Evolutionary conservation across 2,888 invertebrate genomes (phyloP), one percentile per base, ranked within the genome.

Genomic region (Andricus curvator): DNA sequence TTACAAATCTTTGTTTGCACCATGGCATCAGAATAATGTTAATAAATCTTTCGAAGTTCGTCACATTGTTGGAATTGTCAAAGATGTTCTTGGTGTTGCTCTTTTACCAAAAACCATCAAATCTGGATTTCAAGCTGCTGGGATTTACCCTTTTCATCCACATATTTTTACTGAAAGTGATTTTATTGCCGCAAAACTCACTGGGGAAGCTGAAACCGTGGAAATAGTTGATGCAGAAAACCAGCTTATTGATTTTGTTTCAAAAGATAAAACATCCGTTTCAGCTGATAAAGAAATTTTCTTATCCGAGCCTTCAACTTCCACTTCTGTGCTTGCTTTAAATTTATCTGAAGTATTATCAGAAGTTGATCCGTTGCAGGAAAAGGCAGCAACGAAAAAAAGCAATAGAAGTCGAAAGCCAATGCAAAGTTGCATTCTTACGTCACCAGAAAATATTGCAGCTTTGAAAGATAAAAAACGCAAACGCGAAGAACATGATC

Each of bases 101-200:
- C 25, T 82, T 33, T 70, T 70, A 8, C 82, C 82, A 20, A 9
- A 25, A 37, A 81, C 80, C n/a, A 79, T 82, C 15, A 81, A 77
- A 5, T 81, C 81, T 25, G 82, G 82, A 17, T 82, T 84, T n/a
- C 65, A 56, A 64, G 78, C 77, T 77, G 56, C 81, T 44, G 81
- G 84, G 64, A 84, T 82, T 20, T 81, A 17, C 33, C 81, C 82
- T 20, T 84, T 84, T 60, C 77, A 84, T 62, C 79, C 81, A 41
- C 17, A 79, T 51, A 70, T 77, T 66, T 82, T 82, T 44, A 79
- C 37, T 15, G 78, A 79, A 25, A 64, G 1, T n/a, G 80, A 82
- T 67, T 80, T 78, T 78, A 51, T 62, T n/a, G 78, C 25, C 4
- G 68, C 79, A 22, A 48, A 33, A 25, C 25, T 25, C 25, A 25